Evolutionary conservation across 2,888 invertebrate genomes (phyloP).

Genomic region (Chrysina gloriosa): DNA sequence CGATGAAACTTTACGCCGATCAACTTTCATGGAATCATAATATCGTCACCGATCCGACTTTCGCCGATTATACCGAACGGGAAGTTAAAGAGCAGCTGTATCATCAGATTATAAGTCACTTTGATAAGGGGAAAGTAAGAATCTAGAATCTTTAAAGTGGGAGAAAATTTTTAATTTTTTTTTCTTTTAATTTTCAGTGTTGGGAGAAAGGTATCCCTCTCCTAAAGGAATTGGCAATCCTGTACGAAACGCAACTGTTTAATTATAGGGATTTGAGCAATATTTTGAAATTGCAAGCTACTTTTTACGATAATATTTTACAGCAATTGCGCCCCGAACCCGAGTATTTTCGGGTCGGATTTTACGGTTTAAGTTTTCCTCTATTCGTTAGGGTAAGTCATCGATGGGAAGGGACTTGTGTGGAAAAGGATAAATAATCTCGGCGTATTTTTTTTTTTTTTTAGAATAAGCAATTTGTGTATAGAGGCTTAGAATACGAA

Average conservation of each 20-base stretch:
- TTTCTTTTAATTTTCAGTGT: slow-evolving; percentile 69
- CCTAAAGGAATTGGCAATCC: slow-evolving; percentile 86
- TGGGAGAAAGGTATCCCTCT: slow-evolving; percentile 97
- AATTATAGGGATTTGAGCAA: slow-evolving; percentile 90
- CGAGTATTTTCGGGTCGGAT: slow-evolving; percentile 95
- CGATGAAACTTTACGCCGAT: slow-evolving; percentile 92
- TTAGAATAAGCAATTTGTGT: slow-evolving; percentile 94
- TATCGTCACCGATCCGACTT: slow-evolving; percentile 74
- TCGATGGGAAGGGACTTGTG: neutral
- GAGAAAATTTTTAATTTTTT: neutral
- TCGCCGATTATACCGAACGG: slow-evolving; percentile 85
- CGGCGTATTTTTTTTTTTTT: slow-evolving; percentile 49
- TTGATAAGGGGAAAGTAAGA: slow-evolving; percentile 89
- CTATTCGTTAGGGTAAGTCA: slow-evolving; percentile 89
- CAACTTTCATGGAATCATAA: slow-evolving; percentile 86
- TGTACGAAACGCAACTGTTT: slow-evolving; percentile 88
- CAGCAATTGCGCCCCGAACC: slow-evolving; percentile 90
- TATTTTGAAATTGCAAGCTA: slow-evolving; percentile 86
- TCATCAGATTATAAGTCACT: slow-evolving; percentile 89
- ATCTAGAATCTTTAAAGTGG: neutral
- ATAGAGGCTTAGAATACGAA: slow-evolving; percentile 95
- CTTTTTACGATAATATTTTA: slow-evolving; percentile 91
- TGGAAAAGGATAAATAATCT: neutral
- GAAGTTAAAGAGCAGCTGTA: slow-evolving; percentile 91
- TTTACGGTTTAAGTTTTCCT: slow-evolving; percentile 93